Evolutionary conservation across 2,797 vertebrate genomes (phyloP).

Genomic region (Erethizon dorsatum): DNA sequence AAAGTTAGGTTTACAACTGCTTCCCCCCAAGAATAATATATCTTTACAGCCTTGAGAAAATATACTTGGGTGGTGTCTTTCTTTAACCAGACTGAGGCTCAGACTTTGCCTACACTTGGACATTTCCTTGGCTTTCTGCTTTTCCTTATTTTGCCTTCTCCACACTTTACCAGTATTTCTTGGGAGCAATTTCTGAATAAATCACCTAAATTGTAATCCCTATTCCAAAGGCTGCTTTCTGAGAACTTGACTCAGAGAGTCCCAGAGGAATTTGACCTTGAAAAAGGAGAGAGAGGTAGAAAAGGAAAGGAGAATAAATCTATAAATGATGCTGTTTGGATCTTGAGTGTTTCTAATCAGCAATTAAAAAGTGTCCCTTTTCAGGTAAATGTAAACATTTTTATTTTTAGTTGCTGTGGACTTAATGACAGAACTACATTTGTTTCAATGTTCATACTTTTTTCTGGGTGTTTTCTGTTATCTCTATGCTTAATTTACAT

Average conservation of each 20-base stretch:
- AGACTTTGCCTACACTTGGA: not conserved
- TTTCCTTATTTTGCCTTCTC: not conserved
- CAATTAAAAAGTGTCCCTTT: not conserved
- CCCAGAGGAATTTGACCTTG: not conserved
- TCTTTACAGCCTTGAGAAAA: not conserved
- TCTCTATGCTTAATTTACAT: not conserved
- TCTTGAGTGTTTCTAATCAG: not conserved
- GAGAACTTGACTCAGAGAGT: not conserved
- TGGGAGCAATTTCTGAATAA: not conserved
- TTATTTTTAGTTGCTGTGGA: not conserved
- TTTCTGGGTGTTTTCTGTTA: not conserved
- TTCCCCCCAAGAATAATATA: not conserved
- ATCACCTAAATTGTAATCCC: not conserved
- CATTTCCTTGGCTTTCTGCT: not conserved
- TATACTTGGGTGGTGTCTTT: not conserved
- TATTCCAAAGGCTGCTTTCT: not conserved
- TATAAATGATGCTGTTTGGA: not conserved
- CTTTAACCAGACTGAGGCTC: not conserved
- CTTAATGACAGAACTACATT: not conserved
- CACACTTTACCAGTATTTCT: not conserved
- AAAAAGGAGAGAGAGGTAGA: not conserved
- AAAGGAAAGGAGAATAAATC: not conserved
- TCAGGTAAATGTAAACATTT: not conserved
- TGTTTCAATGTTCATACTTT: not conserved
- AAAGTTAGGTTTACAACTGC: not conserved